Conservation (phyloP, 2,113 vertebrate species). For the Nycticryphes semicollaris region DNA sequence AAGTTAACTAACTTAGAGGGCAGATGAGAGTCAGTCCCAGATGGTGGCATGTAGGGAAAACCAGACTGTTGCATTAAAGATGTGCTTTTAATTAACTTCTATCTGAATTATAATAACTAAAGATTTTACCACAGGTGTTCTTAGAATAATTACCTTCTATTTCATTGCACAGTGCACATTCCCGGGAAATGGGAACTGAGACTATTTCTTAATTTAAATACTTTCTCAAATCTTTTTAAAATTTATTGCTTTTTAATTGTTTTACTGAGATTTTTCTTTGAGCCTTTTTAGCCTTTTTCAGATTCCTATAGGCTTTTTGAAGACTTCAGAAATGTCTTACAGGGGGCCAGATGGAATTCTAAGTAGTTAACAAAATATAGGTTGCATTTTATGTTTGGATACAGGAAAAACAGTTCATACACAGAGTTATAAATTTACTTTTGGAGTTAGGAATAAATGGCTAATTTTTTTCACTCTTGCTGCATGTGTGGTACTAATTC, state of each 20-base stretch:
- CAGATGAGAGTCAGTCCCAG: slow-evolving; percentile 22
- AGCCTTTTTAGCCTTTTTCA: not conserved
- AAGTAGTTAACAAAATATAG: not conserved
- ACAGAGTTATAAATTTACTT: not conserved
- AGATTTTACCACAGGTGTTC: slow-evolving; percentile 34
- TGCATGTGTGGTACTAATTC: not conserved
- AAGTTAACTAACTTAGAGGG: slow-evolving; percentile 11
- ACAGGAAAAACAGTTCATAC: not conserved
- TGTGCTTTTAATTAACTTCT: slow-evolving; percentile 49
- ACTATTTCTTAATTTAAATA: not conserved
- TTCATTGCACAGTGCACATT: not conserved
- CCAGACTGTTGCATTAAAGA: not conserved
- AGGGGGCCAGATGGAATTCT: not conserved
- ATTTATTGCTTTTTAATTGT: not conserved
- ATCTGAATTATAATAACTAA: slow-evolving; percentile 25
- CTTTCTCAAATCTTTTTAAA: not conserved
- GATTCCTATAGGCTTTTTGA: not conserved
- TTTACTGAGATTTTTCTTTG: not conserved
- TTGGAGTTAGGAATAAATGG: not conserved
- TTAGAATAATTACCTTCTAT: slow-evolving; percentile 14
- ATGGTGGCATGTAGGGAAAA: not conserved
- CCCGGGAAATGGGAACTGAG: not conserved
- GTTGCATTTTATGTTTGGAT: not conserved
- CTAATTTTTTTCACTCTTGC: not conserved
- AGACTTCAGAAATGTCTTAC: not conserved